Percentiles rank a stretch among this genome's conserved stretches.
Evolutionary conservation across 1,140 invertebrate genomes (phyloP).

Genomic region (Drosophila suzukii): DNA sequence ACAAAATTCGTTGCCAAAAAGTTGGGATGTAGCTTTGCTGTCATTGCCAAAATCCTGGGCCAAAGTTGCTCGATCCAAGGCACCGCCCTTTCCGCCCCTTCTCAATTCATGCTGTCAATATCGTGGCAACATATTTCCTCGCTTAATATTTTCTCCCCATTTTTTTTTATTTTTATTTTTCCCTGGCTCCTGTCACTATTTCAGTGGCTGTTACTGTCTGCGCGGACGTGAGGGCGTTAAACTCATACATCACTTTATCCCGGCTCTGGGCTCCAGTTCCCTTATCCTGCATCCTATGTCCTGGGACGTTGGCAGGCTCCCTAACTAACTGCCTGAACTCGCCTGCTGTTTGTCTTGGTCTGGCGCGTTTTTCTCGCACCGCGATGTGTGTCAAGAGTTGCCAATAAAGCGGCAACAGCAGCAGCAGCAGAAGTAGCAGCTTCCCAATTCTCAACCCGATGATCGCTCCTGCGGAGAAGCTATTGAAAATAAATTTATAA

Average conservation of each 20-base stretch:
- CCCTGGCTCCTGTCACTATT: slow-evolving; percentile 49
- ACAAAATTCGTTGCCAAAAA: slow-evolving; percentile 67
- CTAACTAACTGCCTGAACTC: slow-evolving; percentile 52
- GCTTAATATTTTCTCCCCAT: slow-evolving; percentile 56
- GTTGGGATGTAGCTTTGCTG: slow-evolving; percentile 47
- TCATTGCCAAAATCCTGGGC: slow-evolving; percentile 73
- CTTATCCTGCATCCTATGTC: slow-evolving; percentile 34
- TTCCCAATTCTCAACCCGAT: slow-evolving; percentile 26
- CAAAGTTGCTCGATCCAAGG: slow-evolving; percentile 21
- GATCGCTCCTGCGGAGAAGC: slow-evolving; percentile 37
- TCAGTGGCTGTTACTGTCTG: slow-evolving; percentile 37
- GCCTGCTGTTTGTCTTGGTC: slow-evolving; percentile 47
- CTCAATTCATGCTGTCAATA: slow-evolving; percentile 62
- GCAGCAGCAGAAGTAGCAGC: slow-evolving; percentile 1
- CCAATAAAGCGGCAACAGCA: slow-evolving; percentile 47
- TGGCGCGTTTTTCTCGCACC: slow-evolving; percentile 49
- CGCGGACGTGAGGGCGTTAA: slow-evolving; percentile 79
- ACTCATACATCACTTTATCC: slow-evolving; percentile 82
- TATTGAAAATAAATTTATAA: slow-evolving; percentile 81
- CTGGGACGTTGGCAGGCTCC: slow-evolving; percentile 27
- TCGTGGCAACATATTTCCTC: slow-evolving; percentile 65
- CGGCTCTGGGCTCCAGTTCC: background rate
- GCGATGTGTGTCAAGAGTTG: slow-evolving; percentile 81
- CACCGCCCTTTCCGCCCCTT: background rate
- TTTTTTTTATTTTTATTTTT: background rate